Evolutionary conservation across 1,140 invertebrate species (phyloP).

Genomic region (Hylyphantes graminicola): DNA sequence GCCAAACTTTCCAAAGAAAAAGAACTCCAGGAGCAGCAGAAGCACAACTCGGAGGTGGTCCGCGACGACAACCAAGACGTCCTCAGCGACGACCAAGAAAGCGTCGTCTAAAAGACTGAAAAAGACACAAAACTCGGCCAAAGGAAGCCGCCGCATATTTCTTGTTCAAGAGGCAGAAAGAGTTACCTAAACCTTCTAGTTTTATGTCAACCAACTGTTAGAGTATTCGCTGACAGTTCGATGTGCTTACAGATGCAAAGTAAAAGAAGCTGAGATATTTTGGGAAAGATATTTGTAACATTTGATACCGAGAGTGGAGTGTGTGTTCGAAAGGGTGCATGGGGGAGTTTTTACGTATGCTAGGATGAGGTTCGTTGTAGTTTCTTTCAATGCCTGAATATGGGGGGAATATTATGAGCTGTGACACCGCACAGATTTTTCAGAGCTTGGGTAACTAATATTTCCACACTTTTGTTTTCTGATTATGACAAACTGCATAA

Average conservation of each 20-base stretch:
- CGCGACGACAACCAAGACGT: slow-evolving; percentile 47
- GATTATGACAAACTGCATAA: slow-evolving; percentile 16
- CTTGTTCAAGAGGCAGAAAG: background rate
- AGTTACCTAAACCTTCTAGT: slow-evolving; percentile 6
- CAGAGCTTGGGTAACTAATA: slow-evolving; percentile 39
- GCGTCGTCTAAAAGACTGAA: slow-evolving; percentile 37
- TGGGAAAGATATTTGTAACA: slow-evolving; percentile 10
- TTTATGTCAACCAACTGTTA: slow-evolving; percentile 17
- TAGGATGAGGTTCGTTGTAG: background rate
- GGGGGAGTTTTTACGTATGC: background rate
- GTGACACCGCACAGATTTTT: slow-evolving; percentile 45
- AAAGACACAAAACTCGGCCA: background rate
- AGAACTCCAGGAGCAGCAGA: slow-evolving; percentile 30
- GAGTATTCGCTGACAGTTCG: slow-evolving; percentile 1
- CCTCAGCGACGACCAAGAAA: slow-evolving; percentile 51
- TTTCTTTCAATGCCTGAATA: slow-evolving; percentile 3
- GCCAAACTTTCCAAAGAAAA: slow-evolving; percentile 80
- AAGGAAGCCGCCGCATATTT: background rate
- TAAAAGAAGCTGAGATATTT: slow-evolving; percentile 29
- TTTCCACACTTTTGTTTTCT: slow-evolving; percentile 23
- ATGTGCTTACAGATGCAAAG: slow-evolving; percentile 18
- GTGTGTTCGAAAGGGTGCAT: slow-evolving; percentile 3
- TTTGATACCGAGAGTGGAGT: slow-evolving; percentile 32
- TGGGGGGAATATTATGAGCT: slow-evolving; percentile 29
- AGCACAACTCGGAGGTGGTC: background rate